These are phyloP conservation scores for Caenorhabditis macrosperma DNA, from an alignment of 2,888 invertebrate species.

Conservation along the genomic window DNA sequence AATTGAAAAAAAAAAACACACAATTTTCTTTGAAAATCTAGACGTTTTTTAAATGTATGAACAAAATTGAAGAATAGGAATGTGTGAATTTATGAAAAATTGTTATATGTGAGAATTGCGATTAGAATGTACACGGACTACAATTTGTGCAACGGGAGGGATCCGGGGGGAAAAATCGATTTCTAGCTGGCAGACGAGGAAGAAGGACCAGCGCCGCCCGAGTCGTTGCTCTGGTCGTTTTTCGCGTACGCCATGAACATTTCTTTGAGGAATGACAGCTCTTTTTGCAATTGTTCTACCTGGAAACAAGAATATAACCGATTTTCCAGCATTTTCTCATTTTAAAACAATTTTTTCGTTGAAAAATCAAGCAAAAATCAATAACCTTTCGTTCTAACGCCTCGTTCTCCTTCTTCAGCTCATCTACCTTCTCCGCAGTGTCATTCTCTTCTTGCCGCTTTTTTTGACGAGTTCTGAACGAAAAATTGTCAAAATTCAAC, in stretches of 20 bases:
- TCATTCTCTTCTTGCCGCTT: slow-evolving; percentile 78
- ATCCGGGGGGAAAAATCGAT: not conserved
- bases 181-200: not conserved
- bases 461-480: slow-evolving; percentile 78
- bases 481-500: not conserved
- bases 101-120: not conserved
- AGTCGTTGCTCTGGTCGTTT: slow-evolving; percentile 31
- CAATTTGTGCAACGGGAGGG: not conserved
- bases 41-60: too few species aligned
- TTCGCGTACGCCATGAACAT: slow-evolving; percentile 79
- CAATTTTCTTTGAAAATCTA: not conserved
- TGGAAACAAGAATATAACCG: too few species aligned
- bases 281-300: slow-evolving; percentile 78
- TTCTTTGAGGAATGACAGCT: slow-evolving; percentile 79
- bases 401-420: slow-evolving; percentile 77
- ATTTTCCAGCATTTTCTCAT: too few species aligned
- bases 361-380: not conserved
- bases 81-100: too few species aligned
- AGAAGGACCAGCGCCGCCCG: slow-evolving; percentile 21
- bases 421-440: slow-evolving; percentile 74
- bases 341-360: too few species aligned
- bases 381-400: slow-evolving; percentile 75
- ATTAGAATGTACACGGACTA: slow-evolving; percentile 25
- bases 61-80: not conserved
- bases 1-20: not conserved